Base-by-base conservation (phyloP, 2,797 vertebrate species). In the Acipenser ruthenus region DNA sequence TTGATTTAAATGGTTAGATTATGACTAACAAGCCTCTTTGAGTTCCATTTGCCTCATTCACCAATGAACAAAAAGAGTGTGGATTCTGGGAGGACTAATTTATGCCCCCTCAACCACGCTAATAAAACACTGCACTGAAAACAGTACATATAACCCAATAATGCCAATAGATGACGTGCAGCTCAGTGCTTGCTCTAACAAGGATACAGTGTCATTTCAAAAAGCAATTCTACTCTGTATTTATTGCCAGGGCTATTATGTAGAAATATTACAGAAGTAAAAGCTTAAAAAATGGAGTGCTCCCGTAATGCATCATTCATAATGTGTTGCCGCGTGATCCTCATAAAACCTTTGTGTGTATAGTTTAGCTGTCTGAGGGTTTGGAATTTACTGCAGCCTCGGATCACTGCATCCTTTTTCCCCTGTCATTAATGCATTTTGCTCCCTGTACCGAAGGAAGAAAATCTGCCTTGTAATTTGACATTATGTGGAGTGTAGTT, bases 81-180 rank as follows among this genome's bases (percentile, higher is more conserved):
- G 23, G 50, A 9, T 23, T 66, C n/a, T 10, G 7, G 13, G 10
- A 8, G 12, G 12, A 47, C 23, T 62, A 86, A 81, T 84, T 84
- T 87, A 89, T 87, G 79, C 74, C 80, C 79, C 76, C 83, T 78
- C 85, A 84, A 84, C 83, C 81, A 83, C 86, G 84, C 87, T 86
- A 84, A 85, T 87, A 82, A 87, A 70, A 66, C 64, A 18, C n/a
- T 13, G 7, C 69, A 63, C 52, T 72, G 56, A 70, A 80, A 74
- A 78, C 67, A 71, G 67, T 74, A 56, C 64, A 76, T 73, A 76
- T 70, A 56, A 70, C 63, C 69, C 74, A 71, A 69, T 75, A 83
- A 80, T 77, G 79, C 82, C 77, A 78, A 77, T 72, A 80, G 83
- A 79, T 77, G 78, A 82, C 15, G 74, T 72, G 72, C 69, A 55